Percentiles rank a stretch among this genome's conserved stretches.
Evolutionary conservation across 2,113 vertebrate species (phyloP).

Genomic region (Gyps fulvus): DNA sequence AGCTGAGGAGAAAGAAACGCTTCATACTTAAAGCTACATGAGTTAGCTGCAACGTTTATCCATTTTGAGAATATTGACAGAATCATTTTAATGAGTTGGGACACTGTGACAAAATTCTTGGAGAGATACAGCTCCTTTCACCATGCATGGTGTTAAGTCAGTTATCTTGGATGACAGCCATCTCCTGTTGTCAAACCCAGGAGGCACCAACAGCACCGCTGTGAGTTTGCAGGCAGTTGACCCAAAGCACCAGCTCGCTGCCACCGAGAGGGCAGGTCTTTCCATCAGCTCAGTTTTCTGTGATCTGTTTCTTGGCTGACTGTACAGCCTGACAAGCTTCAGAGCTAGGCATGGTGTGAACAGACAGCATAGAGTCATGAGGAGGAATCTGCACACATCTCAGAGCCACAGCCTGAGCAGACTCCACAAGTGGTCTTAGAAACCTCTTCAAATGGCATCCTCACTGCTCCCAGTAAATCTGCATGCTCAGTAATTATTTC

Average conservation of each 20-base stretch:
- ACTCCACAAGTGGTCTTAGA: neutral
- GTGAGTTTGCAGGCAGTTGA: neutral
- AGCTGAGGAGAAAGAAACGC: neutral
- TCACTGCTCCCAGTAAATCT: neutral
- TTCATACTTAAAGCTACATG: neutral
- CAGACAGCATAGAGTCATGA: neutral
- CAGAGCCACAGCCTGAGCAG: neutral
- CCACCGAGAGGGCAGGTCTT: rapidly evolving
- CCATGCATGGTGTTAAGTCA: rapidly evolving
- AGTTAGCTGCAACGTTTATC: no score
- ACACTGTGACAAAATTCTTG: neutral
- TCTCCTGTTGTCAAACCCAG: neutral
- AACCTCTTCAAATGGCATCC: neutral
- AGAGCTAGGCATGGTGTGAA: neutral
- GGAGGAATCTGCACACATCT: rapidly evolving
- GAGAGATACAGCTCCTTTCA: neutral
- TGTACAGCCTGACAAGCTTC: neutral
- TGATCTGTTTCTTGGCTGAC: neutral
- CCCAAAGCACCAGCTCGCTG: neutral
- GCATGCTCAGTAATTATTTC: rapidly evolving
- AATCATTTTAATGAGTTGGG: neutral
- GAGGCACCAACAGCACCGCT: neutral
- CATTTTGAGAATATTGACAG: neutral
- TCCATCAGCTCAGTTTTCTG: neutral
- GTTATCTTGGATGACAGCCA: neutral